phyloP scores from a whole-genome alignment of 2,888 invertebrate species.

The Tillus elongatus region DNA sequence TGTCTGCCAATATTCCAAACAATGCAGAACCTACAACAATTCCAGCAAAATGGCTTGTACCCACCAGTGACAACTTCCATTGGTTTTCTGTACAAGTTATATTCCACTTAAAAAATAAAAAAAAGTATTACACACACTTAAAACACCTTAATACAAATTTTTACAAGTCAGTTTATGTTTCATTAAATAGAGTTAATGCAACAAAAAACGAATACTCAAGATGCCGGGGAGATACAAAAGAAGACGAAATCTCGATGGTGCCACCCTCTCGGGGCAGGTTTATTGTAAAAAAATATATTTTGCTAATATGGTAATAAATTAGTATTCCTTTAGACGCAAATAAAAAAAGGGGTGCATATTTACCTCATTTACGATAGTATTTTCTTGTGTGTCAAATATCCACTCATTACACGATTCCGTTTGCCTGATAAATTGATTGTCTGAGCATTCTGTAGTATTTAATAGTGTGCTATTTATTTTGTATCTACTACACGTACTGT shows the following conservation, averaged over 20 bases:
- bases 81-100: constrained; percentile 52
- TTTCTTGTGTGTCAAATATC: constrained; percentile 45
- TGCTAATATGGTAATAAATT: too few relatives aligned
- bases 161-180: too few relatives aligned
- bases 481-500: constrained; percentile 35
- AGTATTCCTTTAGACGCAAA: too few relatives aligned
- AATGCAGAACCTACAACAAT: constrained; percentile 51
- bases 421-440: constrained; percentile 36
- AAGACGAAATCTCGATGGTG: too few relatives aligned
- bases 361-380: constrained; percentile 51
- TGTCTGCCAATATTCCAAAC: constrained; percentile 53
- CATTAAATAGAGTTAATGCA: too few relatives aligned
- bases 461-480: constrained; percentile 22
- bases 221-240: too few relatives aligned
- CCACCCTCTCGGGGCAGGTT: too few relatives aligned
- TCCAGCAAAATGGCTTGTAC: constrained; percentile 54
- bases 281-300: too few relatives aligned
- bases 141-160: too few relatives aligned
- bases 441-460: constrained; percentile 30
- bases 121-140: too few relatives aligned
- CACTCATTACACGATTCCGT: constrained; percentile 43
- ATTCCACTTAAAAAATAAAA: constrained; percentile 43
- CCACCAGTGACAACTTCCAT: constrained; percentile 53
- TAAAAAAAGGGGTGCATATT: constrained; percentile 13
- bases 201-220: too few relatives aligned